Conservation (phyloP, 2,113 vertebrate species). For the Odobenus rosmarus region DNA sequence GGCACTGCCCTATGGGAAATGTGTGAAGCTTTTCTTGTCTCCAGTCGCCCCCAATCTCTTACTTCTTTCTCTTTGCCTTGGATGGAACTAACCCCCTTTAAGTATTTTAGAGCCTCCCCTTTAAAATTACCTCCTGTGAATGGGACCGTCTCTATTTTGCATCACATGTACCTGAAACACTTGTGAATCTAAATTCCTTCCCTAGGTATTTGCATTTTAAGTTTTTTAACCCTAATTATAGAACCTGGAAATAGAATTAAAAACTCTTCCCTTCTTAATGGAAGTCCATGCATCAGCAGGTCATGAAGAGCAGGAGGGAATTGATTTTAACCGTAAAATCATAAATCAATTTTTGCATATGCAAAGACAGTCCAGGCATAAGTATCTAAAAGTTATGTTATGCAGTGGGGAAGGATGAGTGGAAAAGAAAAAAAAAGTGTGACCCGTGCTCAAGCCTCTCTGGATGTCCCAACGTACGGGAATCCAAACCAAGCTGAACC, state of each 20-base stretch:
- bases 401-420: background rate
- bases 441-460: fast-evolving
- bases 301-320: background rate
- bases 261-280: slow-evolving; percentile 41
- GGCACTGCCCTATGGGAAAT: background rate
- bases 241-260: slow-evolving; percentile 5
- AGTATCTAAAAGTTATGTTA: background rate
- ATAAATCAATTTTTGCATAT: slow-evolving; percentile 3
- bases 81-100: background rate
- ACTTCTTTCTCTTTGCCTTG: background rate
- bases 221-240: slow-evolving; percentile 27
- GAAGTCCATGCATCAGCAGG: background rate
- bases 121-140: background rate
- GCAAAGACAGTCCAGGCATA: background rate
- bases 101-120: background rate
- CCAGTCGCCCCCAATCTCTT: background rate
- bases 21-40: background rate
- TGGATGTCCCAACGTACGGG: fast-evolving
- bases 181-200: background rate
- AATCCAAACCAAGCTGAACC: background rate
- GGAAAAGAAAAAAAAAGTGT: background rate
- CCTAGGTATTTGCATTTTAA: background rate
- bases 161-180: background rate
- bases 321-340: slow-evolving; percentile 40
- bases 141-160: background rate